Conservation (phyloP, 2,113 vertebrate genomes). For the Nibea coibor region DNA sequence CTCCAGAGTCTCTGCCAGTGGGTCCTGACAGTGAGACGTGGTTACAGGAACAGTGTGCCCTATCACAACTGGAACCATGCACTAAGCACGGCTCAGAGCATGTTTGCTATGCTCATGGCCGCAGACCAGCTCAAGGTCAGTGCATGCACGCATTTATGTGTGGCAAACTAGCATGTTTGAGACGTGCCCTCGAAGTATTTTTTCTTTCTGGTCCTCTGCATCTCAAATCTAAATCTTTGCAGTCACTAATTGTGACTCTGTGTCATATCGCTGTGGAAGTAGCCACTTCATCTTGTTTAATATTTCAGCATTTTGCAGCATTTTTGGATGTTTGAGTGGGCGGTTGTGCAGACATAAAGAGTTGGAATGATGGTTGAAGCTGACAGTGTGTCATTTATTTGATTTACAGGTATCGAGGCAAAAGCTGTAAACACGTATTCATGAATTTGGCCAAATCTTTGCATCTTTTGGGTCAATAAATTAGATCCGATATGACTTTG, state of each 20-base stretch:
- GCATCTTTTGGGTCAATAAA: not conserved
- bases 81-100: constrained; percentile 92
- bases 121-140: constrained; percentile 89
- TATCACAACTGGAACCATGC: constrained; percentile 97
- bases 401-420: not conserved
- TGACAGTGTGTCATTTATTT: not conserved
- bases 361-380: not conserved
- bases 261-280: not conserved
- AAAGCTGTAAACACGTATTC: not conserved
- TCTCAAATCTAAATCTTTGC: not conserved
- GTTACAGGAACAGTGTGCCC: constrained; percentile 91
- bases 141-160: not conserved
- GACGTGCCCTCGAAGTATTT: not conserved
- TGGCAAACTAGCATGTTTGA: not conserved
- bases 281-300: not conserved
- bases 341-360: rapidly evolving
- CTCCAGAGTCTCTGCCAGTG: constrained; percentile 91
- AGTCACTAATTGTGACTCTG: not conserved
- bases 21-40: constrained; percentile 93
- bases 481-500: not conserved
- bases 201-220: not conserved
- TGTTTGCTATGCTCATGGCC: constrained; percentile 91
- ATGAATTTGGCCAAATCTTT: not conserved
- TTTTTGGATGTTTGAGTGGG: not conserved
- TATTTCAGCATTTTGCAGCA: not conserved